These are phyloP conservation scores for Agrochola macilenta DNA, from an alignment of 2,888 invertebrate genomes.

Conservation along the genomic window DNA sequence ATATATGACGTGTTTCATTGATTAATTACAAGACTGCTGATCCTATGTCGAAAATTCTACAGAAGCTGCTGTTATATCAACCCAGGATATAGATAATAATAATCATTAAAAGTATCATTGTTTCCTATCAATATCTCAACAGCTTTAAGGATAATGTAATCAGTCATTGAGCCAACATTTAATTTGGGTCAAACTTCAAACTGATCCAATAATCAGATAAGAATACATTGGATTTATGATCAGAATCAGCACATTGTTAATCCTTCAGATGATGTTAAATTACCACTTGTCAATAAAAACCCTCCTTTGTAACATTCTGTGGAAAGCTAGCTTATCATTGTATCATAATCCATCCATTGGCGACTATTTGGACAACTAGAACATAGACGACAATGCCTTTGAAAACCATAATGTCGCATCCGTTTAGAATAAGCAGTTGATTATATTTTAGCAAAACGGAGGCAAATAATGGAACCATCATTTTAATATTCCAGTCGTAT, in stretches of 20 bases:
- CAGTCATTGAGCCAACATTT: neutral
- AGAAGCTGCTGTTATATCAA: neutral
- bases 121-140: neutral
- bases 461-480: too few species aligned
- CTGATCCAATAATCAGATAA: neutral
- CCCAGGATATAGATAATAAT: neutral
- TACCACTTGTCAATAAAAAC: slow-evolving; percentile 49
- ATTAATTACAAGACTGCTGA: neutral
- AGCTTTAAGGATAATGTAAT: slow-evolving; percentile 6
- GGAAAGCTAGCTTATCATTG: slow-evolving; percentile 61
- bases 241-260: neutral
- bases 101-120: neutral
- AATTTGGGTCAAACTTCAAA: slow-evolving; percentile 1
- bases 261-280: slow-evolving; percentile 22
- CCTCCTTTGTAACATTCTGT: slow-evolving; percentile 11
- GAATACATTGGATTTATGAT: neutral
- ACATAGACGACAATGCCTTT: slow-evolving; percentile 16
- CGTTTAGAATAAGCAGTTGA: neutral
- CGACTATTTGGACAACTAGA: slow-evolving; percentile 9
- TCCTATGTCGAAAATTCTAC: neutral
- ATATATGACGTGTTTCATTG: neutral
- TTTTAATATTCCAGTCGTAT: too few species aligned
- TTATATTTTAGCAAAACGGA: too few species aligned
- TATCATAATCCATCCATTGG: slow-evolving; percentile 42
- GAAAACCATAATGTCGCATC: neutral